Conservation (phyloP, 2,888 invertebrate genomes). For the Anoncus sp. region DNA sequence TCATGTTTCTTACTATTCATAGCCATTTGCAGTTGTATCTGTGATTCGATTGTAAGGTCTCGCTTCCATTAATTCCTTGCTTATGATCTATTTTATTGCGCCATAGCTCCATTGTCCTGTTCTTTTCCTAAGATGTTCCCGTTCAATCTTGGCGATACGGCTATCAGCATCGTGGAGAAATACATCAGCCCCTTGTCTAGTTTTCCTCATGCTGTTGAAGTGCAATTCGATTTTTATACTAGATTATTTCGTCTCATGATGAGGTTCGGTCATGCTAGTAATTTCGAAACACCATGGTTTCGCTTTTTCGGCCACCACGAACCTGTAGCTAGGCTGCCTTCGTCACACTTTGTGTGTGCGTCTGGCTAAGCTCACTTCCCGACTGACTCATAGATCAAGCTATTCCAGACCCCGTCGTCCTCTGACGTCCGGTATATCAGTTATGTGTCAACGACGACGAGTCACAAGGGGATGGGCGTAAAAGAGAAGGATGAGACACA, state of each 20-base stretch:
- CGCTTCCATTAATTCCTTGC: slow-evolving; percentile 13
- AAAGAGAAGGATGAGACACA: slow-evolving; percentile 16
- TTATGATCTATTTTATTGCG: slow-evolving; percentile 25
- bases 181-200: not conserved
- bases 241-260: slow-evolving; percentile 25
- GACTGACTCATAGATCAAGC: slow-evolving; percentile 79
- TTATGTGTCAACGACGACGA: slow-evolving; percentile 4
- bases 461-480: slow-evolving; percentile 27
- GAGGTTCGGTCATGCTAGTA: slow-evolving; percentile 18
- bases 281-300: slow-evolving; percentile 37
- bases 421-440: slow-evolving; percentile 9
- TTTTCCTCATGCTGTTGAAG: slow-evolving; percentile 16
- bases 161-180: not conserved
- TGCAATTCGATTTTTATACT: slow-evolving; percentile 42
- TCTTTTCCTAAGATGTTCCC: not conserved
- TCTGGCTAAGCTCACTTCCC: slow-evolving; percentile 74
- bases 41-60: not conserved
- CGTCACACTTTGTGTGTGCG: slow-evolving; percentile 68
- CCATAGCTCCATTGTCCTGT: slow-evolving; percentile 4
- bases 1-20: too few species aligned
- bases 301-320: slow-evolving; percentile 6
- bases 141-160: not conserved
- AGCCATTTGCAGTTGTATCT: slow-evolving; percentile 9
- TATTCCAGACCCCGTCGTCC: slow-evolving; percentile 44
- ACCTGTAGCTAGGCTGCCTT: slow-evolving; percentile 21